Conservation (phyloP, 2,797 vertebrate species). For the Scarus forsteni region DNA sequence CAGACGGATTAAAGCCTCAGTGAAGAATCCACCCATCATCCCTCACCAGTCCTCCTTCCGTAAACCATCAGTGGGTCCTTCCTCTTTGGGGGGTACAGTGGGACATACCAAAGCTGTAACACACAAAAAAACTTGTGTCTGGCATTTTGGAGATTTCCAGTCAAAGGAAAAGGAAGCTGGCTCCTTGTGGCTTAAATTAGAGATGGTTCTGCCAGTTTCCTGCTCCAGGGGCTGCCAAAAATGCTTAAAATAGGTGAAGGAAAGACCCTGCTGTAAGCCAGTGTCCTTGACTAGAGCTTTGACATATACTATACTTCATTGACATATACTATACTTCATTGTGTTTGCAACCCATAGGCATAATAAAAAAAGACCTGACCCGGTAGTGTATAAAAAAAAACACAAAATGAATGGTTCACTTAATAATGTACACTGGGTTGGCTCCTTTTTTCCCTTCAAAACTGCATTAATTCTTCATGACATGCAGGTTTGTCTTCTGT, state of each 20-base stretch:
- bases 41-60: conserved; percentile 17
- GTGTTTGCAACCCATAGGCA: too few relatives aligned
- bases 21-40: conserved; percentile 38
- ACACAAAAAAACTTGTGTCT: conserved; percentile 21
- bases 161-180: conserved; percentile 38
- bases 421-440: too few relatives aligned
- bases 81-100: conserved; percentile 16
- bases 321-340: neutral
- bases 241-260: neutral
- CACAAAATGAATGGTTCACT: too few relatives aligned
- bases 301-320: neutral
- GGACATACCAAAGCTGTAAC: conserved; percentile 40
- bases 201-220: conserved; percentile 23
- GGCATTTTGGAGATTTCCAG: conserved; percentile 37
- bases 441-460: too few relatives aligned
- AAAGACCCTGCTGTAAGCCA: neutral
- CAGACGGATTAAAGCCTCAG: conserved; percentile 63
- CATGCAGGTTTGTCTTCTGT: too few relatives aligned
- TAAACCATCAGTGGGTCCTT: conserved; percentile 29
- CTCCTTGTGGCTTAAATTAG: conserved; percentile 42
- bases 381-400: too few relatives aligned
- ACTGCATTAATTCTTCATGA: too few relatives aligned
- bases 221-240: neutral
- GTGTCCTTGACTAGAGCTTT: neutral
- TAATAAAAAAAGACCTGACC: too few relatives aligned